A percentile compares a stretch with the other conserved stretches of the same genome.
Conservation (phyloP, 2,113 vertebrate species). For the Bubalus kerabau region DNA sequence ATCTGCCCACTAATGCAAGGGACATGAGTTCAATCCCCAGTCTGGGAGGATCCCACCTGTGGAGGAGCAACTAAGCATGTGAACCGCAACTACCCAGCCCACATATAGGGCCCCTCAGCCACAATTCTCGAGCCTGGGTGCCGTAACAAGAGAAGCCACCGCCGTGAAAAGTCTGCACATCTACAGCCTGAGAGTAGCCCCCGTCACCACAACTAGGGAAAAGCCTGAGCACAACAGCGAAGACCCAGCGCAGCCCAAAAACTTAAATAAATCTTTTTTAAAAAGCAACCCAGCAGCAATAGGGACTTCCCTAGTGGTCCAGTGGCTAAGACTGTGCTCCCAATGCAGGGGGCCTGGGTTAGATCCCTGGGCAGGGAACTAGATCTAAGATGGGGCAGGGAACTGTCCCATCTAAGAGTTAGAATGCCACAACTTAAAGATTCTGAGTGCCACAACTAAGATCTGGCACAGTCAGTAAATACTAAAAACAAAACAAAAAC, state of each 20-base stretch:
- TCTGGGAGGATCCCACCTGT: not conserved
- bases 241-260: not conserved
- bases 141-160: not conserved
- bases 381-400: not conserved
- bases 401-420: not conserved
- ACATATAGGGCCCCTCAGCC: not conserved
- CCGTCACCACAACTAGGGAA: not conserved
- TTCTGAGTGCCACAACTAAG: not conserved
- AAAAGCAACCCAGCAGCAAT: not conserved
- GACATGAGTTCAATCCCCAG: not conserved
- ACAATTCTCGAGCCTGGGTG: not conserved
- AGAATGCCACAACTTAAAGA: not conserved
- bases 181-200: not conserved
- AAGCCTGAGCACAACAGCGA: rapidly evolving
- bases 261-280: not conserved
- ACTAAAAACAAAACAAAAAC: not conserved
- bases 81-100: not conserved
- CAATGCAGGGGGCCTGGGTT: not conserved
- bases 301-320: not conserved
- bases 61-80: not conserved
- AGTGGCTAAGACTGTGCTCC: not conserved
- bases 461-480: not conserved
- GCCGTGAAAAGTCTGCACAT: rapidly evolving
- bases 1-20: not conserved
- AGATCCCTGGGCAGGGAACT: not conserved